phyloP scores from a whole-genome alignment of 2,113 vertebrate genomes.

The Sialia sialis region DNA sequence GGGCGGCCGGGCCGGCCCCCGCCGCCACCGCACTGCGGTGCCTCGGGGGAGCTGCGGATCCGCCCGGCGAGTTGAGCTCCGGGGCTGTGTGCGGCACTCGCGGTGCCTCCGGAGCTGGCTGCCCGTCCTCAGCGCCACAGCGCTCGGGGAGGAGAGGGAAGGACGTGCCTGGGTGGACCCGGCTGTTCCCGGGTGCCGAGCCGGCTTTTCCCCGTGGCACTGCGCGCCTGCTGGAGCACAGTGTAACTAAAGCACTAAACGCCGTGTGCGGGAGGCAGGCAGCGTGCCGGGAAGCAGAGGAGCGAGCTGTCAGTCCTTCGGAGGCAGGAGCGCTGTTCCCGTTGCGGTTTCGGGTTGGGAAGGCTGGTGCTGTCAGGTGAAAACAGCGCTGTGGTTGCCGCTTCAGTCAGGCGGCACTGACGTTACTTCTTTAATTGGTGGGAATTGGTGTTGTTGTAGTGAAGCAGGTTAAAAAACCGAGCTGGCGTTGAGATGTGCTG shows the following conservation, averaged over 20 bases:
- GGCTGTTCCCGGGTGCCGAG: neutral
- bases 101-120: neutral
- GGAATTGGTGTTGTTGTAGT: neutral
- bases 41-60: neutral
- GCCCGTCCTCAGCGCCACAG: accelerated
- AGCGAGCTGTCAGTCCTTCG: neutral
- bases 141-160: neutral
- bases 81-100: accelerated
- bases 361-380: neutral
- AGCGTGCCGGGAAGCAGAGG: neutral
- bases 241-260: accelerated
- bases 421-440: neutral
- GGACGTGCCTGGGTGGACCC: neutral
- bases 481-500: neutral
- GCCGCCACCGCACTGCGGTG: conserved; percentile 29
- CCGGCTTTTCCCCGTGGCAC: neutral
- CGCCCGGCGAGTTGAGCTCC: neutral
- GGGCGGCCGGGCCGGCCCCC: neutral
- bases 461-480: neutral
- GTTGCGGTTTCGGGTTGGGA: neutral
- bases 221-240: accelerated
- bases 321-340: neutral
- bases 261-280: accelerated
- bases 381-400: accelerated
- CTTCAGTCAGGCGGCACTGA: neutral